phyloP scores from a whole-genome alignment of 2,797 vertebrate genomes.

The Myotis vivesi region DNA sequence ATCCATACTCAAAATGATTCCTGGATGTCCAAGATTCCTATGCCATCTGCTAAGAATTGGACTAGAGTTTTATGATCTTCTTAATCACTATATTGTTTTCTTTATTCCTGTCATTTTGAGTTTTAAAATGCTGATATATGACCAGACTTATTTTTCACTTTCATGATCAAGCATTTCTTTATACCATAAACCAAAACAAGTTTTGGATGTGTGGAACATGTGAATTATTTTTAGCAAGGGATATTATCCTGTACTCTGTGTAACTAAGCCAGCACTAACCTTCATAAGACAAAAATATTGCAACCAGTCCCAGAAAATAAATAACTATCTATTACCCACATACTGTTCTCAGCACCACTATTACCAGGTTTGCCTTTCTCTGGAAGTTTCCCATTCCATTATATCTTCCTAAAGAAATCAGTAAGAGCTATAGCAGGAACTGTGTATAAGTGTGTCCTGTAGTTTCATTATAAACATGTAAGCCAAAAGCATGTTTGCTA shows the following conservation, averaged over 20 bases:
- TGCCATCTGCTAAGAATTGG: background rate
- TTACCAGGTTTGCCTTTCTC: background rate
- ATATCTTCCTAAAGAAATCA: constrained; percentile 9
- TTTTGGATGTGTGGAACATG: background rate
- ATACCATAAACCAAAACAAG: background rate
- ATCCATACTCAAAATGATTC: background rate
- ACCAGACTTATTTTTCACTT: background rate
- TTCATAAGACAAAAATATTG: background rate
- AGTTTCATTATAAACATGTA: background rate
- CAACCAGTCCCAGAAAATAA: background rate
- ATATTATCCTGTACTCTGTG: background rate
- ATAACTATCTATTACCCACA: background rate
- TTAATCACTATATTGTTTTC: background rate
- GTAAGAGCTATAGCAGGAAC: background rate
- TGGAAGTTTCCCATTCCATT: background rate
- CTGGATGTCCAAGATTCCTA: background rate
- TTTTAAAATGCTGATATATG: background rate
- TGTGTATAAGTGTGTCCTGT: background rate
- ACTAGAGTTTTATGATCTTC: background rate
- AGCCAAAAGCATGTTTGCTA: background rate
- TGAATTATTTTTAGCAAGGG: background rate
- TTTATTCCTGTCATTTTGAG: background rate
- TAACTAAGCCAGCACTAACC: background rate
- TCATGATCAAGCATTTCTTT: background rate
- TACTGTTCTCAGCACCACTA: background rate